phyloP scores from a whole-genome alignment of 2,113 vertebrate genomes.

The Nothobranchius furzeri region DNA sequence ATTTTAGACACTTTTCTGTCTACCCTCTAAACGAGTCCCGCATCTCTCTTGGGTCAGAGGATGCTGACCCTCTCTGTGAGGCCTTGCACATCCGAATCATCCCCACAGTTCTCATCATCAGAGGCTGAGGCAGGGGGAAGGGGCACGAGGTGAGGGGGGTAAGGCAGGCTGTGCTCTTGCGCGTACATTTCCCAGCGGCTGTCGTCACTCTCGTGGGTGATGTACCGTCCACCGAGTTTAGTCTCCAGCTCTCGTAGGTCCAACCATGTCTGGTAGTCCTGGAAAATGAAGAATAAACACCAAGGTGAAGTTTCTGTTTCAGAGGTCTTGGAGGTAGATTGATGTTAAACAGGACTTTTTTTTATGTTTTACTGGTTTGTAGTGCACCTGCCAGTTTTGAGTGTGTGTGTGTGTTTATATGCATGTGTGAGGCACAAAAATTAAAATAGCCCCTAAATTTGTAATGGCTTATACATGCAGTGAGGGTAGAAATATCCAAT shows the following conservation, averaged over 20 bases:
- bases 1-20: background rate
- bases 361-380: slow-evolving; percentile 15
- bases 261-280: slow-evolving; percentile 92
- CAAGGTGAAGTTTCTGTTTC: slow-evolving; percentile 24
- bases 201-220: slow-evolving; percentile 94
- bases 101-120: slow-evolving; percentile 67
- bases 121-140: slow-evolving; percentile 38
- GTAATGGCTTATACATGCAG: slow-evolving; percentile 10
- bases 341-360: slow-evolving; percentile 20
- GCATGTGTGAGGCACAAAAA: slow-evolving; percentile 11
- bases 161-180: slow-evolving; percentile 77
- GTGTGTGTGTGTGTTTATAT: background rate
- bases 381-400: slow-evolving; percentile 5
- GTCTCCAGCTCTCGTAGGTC: slow-evolving; percentile 89
- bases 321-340: slow-evolving; percentile 27
- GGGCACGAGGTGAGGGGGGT: slow-evolving; percentile 79
- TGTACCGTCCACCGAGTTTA: slow-evolving; percentile 88
- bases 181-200: slow-evolving; percentile 87
- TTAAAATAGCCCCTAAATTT: slow-evolving; percentile 25
- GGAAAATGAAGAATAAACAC: slow-evolving; percentile 19
- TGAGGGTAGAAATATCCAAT: background rate
- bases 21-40: slow-evolving; percentile 16
- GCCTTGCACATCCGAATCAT: slow-evolving; percentile 85
- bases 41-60: slow-evolving; percentile 75
- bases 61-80: slow-evolving; percentile 89